Evolutionary conservation across 2,797 vertebrate genomes (phyloP), one percentile per base, ranked within the genome.

Genomic region (Numenius phaeopus): DNA sequence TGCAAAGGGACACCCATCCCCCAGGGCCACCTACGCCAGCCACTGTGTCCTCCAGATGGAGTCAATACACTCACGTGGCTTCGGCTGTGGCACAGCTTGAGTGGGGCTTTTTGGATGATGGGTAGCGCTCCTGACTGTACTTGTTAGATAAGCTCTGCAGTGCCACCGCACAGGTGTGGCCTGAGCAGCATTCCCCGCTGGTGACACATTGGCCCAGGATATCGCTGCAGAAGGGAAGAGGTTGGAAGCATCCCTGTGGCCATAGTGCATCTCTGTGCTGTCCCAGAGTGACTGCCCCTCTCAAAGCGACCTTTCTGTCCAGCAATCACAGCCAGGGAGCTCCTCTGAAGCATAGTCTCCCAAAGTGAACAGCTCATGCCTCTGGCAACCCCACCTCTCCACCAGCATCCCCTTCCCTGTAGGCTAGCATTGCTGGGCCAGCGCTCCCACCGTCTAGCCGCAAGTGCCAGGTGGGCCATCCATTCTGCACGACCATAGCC

Each of bases 201-300:
- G 14, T 15, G 29, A 46, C 46, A 65, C 37, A 1, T 0, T 22
- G n/a, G 30, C 37, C 57, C 21, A 44, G 27, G 9, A 14, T 27
- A 55, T 5, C 3, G 2, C 39, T 57, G 46, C 49, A 65, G 32
- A 87, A 78, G 9, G 12, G 26, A 72, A 69, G 46, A 65, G 7
- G 17, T 34, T 72, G 61, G 58, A 69, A 70, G 42, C 34, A 49
- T 4, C 40, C n/a, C 62, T 7, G 7, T 52, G 75, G 55, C 17
- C 4, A 0, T 1, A 37, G 16, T 0, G 0, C 1, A 2, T 18
- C 34, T 80, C n/a, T 2, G 1, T 1, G 6, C 19, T 5, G 14
- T 8, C 46, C 52, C 71, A 85, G 11, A 66, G 23, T 6, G 4
- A 8, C 50, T 26, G 24, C 4, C 23, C 5, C 47, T 61, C 82